Percentiles rank a stretch among this genome's conserved stretches.
Conservation (phyloP, 2,113 vertebrate species). For the Litocranius walleri region DNA sequence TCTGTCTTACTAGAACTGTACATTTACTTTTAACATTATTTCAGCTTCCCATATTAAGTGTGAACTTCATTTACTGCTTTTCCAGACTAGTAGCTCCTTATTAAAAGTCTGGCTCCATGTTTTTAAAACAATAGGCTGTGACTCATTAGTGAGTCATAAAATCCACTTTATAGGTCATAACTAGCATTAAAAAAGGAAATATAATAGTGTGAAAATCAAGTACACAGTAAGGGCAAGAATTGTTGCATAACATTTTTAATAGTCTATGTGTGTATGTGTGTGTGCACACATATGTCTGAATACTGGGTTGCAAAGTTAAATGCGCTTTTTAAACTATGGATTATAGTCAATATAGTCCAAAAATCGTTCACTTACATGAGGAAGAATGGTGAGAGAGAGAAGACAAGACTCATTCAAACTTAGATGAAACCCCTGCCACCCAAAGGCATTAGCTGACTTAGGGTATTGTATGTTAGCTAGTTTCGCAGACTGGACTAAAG, state of each 20-base stretch:
- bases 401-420: neutral
- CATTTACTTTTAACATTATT: neutral
- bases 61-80: conserved; percentile 12
- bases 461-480: neutral
- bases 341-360: neutral
- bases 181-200: conserved; percentile 17
- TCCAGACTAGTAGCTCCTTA: conserved; percentile 16
- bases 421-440: neutral
- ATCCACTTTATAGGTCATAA: conserved; percentile 29
- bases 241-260: neutral
- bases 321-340: neutral
- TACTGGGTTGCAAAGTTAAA: neutral
- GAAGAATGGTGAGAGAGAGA: neutral
- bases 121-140: conserved; percentile 22
- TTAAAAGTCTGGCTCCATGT: conserved; percentile 34
- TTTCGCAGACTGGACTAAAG: neutral
- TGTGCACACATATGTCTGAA: neutral
- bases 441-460: neutral
- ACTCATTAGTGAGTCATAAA: conserved; percentile 45
- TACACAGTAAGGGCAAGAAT: neutral
- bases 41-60: neutral
- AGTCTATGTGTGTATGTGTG: too few species aligned
- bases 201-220: neutral
- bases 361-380: neutral
- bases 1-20: neutral